These are phyloP conservation scores for Romanogobio albipinnatus DNA, from an alignment of 2,113 vertebrate species.

Conservation along the genomic window DNA sequence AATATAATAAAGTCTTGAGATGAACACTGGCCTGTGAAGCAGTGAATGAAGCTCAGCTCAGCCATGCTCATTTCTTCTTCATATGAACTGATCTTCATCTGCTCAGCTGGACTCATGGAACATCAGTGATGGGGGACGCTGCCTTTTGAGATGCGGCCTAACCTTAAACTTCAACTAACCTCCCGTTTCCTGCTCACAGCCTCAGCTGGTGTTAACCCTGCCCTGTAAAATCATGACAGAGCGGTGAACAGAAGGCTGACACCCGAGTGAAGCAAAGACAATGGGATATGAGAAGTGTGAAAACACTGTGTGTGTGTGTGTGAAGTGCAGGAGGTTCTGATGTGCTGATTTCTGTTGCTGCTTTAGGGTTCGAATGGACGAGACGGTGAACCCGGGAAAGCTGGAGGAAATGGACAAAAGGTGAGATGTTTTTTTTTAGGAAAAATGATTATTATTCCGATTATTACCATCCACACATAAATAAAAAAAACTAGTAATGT, in stretches of 20 bases:
- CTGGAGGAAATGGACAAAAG: constrained; percentile 83
- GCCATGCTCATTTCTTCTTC: not conserved
- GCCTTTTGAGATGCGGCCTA: constrained; percentile 63
- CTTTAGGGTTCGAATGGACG: constrained; percentile 83
- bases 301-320: not conserved
- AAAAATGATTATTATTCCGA: too few relatives aligned
- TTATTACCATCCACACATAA: too few relatives aligned
- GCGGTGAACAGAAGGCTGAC: not conserved
- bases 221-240: not conserved
- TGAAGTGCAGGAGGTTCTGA: not conserved
- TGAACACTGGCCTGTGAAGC: not conserved
- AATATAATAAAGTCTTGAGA: constrained; percentile 3
- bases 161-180: constrained; percentile 52
- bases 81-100: not conserved
- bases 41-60: not conserved
- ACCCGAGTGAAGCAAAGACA: not conserved
- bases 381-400: constrained; percentile 77
- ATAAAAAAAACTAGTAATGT: too few relatives aligned
- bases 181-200: not conserved
- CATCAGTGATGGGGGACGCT: constrained; percentile 68
- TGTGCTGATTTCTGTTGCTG: not conserved
- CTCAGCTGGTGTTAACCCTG: too few relatives aligned
- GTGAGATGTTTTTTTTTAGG: constrained; percentile 63
- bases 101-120: constrained; percentile 22
- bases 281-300: not conserved